phyloP scores from a whole-genome alignment of 1,140 invertebrate species.

The Brachionus asplanchnoidis region DNA sequence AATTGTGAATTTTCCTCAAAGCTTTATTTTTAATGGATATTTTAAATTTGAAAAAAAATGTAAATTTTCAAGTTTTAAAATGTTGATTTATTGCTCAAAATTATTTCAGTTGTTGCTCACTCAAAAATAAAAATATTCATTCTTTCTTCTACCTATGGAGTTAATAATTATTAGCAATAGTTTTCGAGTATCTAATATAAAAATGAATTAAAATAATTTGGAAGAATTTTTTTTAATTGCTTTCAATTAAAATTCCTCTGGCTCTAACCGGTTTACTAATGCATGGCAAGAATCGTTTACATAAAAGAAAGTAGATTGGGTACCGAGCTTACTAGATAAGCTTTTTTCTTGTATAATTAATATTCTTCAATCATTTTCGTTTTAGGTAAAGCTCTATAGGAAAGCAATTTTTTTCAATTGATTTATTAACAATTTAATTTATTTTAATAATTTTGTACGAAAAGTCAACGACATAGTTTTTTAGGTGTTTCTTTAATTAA shows the following conservation, averaged over 20 bases:
- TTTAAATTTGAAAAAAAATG: background rate
- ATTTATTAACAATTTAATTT: background rate
- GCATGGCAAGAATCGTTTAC: background rate
- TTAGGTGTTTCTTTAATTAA: background rate
- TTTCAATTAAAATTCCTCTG: slow-evolving; percentile 18
- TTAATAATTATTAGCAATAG: background rate
- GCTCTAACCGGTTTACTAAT: background rate
- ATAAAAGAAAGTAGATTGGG: background rate
- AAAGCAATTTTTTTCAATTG: background rate
- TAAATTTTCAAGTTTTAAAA: background rate
- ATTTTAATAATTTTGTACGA: background rate
- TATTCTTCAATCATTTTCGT: background rate
- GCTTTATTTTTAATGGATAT: background rate
- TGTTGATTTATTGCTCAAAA: background rate
- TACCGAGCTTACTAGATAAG: background rate
- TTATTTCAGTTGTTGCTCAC: background rate
- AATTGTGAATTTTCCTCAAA: background rate
- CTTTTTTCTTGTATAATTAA: background rate
- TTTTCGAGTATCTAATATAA: background rate
- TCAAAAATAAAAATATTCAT: background rate
- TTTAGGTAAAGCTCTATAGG: background rate
- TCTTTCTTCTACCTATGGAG: background rate
- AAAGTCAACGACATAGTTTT: background rate
- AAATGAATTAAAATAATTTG: slow-evolving; percentile 4
- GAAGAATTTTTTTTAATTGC: background rate